phyloP scores from a whole-genome alignment of 2,888 invertebrate species.

The Mylabris sibirica region DNA sequence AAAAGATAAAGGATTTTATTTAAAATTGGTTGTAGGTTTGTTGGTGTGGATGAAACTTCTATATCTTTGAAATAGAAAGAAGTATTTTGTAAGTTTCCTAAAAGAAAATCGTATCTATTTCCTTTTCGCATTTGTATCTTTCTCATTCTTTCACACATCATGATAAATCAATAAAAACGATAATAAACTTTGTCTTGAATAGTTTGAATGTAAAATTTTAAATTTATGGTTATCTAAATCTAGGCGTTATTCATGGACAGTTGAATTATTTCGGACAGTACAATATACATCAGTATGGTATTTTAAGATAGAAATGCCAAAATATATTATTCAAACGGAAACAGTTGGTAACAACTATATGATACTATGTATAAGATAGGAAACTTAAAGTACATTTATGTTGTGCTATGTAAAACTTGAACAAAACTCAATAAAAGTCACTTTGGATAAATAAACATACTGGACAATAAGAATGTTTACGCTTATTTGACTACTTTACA shows the following conservation, averaged over 20 bases:
- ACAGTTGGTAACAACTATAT: not conserved
- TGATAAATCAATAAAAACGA: constrained; percentile 31
- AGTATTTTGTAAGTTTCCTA: constrained; percentile 24
- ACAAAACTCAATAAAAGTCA: constrained; percentile 24
- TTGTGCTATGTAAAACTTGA: not conserved
- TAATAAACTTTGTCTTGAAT: constrained; percentile 23
- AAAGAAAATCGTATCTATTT: not conserved
- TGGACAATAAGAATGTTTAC: constrained; percentile 29
- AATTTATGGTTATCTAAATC: constrained; percentile 28
- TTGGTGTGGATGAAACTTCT: constrained; percentile 28
- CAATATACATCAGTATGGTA: not conserved
- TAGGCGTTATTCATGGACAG: constrained; percentile 24
- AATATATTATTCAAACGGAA: not conserved
- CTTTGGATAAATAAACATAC: constrained; percentile 27
- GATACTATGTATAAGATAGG: not conserved
- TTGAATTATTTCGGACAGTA: constrained; percentile 28
- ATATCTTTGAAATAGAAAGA: constrained; percentile 15
- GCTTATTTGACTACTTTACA: not conserved
- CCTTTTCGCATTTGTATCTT: not conserved
- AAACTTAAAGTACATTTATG: constrained; percentile 22
- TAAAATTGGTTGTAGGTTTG: constrained; percentile 34
- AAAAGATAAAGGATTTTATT: constrained; percentile 43
- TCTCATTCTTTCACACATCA: constrained; percentile 8
- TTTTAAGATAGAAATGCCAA: not conserved
- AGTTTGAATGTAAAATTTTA: constrained; percentile 28